Conservation (phyloP, 2,113 vertebrate species). For the Rattus rattus region DNA sequence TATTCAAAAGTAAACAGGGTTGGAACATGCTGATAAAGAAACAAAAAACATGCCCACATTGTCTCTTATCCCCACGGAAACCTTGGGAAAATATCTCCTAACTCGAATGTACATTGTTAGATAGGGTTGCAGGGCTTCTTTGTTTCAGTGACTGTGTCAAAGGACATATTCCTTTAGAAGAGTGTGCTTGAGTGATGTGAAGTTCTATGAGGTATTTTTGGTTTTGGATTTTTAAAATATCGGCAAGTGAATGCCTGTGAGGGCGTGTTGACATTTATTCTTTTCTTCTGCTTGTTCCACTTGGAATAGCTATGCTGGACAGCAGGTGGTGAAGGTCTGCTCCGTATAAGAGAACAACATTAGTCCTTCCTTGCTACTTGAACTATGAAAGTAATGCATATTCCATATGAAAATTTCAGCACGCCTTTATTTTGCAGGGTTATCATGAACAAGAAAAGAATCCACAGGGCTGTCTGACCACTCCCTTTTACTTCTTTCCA, state of each 20-base stretch:
- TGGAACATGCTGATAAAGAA: background rate
- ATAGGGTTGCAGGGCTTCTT: background rate
- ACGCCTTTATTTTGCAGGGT: background rate
- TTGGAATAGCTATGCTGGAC: background rate
- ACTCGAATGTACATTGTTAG: background rate
- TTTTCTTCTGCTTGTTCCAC: conserved; percentile 41
- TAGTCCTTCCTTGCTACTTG: conserved; percentile 46
- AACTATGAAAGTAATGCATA: conserved; percentile 42
- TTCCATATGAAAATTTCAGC: background rate
- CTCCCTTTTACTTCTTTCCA: background rate
- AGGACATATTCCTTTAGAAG: conserved; percentile 6
- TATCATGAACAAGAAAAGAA: conserved; percentile 5
- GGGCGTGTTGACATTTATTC: conserved; percentile 36
- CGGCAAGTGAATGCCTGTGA: background rate
- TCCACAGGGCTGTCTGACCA: background rate
- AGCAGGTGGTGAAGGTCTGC: background rate
- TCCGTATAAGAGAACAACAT: conserved; percentile 2
- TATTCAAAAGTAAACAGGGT: background rate
- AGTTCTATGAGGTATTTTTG: background rate
- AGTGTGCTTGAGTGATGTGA: background rate
- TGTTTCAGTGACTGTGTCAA: background rate
- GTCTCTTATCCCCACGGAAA: background rate
- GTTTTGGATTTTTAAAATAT: background rate
- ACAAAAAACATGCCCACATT: background rate
- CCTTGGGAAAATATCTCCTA: background rate